A percentile compares a stretch with the other conserved stretches of the same genome.
Evolutionary conservation across 2,888 invertebrate genomes (phyloP).

Genomic region (Acanthosepion pharaonis): DNA sequence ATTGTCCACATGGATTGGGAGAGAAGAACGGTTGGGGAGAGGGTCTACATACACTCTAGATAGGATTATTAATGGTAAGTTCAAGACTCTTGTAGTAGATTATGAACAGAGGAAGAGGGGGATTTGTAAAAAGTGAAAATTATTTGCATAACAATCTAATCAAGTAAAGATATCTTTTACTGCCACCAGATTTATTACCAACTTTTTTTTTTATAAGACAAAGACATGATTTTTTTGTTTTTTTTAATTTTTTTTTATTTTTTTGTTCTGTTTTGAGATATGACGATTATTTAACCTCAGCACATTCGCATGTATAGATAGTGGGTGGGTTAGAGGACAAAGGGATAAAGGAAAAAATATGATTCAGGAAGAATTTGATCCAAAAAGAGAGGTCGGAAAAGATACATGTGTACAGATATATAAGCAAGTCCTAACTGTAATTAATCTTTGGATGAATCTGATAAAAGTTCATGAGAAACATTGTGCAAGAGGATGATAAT

Average conservation of each 20-base stretch:
- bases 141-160: not conserved
- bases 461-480: not conserved
- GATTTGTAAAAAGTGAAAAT: not conserved
- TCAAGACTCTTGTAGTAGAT: not conserved
- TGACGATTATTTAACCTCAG: constrained; percentile 22
- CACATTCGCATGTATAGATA: constrained; percentile 33
- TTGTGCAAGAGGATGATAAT: constrained; percentile 33
- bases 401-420: constrained; percentile 33
- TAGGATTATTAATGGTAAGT: constrained; percentile 16
- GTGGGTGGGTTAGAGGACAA: constrained; percentile 6
- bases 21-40: not conserved
- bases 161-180: constrained; percentile 23
- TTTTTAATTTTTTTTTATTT: not conserved
- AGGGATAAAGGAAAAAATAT: not conserved
- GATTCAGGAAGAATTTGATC: constrained; percentile 33
- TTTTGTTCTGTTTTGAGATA: not conserved
- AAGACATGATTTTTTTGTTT: constrained; percentile 15
- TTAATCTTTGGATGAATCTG: constrained; percentile 33
- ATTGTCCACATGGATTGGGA: constrained; percentile 33
- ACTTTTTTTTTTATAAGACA: not conserved
- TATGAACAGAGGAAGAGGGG: not conserved
- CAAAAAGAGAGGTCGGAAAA: not conserved
- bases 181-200: constrained; percentile 2
- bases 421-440: constrained; percentile 10
- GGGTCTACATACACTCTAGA: constrained; percentile 23